phyloP scores from a whole-genome alignment of 2,888 invertebrate genomes.

The Drosophila fulvimacula region DNA sequence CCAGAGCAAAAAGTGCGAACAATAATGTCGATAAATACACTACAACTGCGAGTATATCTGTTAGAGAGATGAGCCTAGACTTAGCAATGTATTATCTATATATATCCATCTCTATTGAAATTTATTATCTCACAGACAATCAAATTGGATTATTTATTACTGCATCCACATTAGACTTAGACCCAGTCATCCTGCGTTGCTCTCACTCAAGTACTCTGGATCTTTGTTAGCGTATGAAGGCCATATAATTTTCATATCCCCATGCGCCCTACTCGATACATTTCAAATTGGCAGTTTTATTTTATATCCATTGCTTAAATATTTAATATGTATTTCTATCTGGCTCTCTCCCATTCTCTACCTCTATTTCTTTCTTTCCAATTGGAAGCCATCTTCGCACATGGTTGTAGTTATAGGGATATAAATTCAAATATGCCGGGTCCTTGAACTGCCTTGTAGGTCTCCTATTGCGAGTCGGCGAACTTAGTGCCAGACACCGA shows the following conservation, averaged over 20 bases:
- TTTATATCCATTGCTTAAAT: slow-evolving; percentile 57
- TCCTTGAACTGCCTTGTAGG: slow-evolving; percentile 45
- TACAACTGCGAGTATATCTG: background rate
- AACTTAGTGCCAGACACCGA: slow-evolving; percentile 35
- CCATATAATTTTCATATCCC: background rate
- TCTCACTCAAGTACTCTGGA: background rate
- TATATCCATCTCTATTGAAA: too few relatives aligned
- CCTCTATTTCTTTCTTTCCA: background rate
- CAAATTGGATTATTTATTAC: background rate
- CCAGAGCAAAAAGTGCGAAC: background rate
- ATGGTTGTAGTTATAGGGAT: slow-evolving; percentile 21
- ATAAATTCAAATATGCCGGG: slow-evolving; percentile 17
- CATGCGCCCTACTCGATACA: background rate
- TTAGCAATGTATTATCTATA: too few relatives aligned
- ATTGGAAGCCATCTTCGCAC: slow-evolving; percentile 31
- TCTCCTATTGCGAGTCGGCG: slow-evolving; percentile 27
- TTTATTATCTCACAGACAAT: background rate
- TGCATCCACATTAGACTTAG: too few relatives aligned
- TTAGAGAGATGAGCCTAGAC: too few relatives aligned
- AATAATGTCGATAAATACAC: slow-evolving; percentile 15
- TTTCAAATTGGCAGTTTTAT: slow-evolving; percentile 63
- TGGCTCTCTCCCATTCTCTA: too few relatives aligned
- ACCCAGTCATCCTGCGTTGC: background rate
- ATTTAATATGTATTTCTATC: slow-evolving; percentile 57
- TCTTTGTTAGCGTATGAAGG: background rate